These are phyloP conservation scores for Selene dorsalis DNA, from an alignment of 2,797 vertebrate species.

Conservation along the genomic window DNA sequence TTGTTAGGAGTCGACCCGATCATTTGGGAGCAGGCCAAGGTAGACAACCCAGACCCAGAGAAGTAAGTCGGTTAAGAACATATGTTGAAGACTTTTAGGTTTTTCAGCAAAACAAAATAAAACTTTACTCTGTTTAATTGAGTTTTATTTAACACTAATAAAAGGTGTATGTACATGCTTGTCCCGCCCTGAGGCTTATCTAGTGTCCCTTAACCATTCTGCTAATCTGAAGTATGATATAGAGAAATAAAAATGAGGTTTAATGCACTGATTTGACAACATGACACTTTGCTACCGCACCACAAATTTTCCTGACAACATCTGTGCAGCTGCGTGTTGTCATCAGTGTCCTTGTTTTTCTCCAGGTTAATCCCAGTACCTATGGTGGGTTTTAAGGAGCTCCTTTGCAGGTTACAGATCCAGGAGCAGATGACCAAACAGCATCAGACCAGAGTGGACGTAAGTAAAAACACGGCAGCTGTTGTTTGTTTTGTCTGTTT, in stretches of 20 bases:
- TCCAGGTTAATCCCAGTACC: slow-evolving; percentile 95
- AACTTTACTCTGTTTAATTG: too few species aligned
- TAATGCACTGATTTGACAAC: neutral
- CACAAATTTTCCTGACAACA: neutral
- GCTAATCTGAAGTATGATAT: neutral
- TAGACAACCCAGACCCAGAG: slow-evolving; percentile 97
- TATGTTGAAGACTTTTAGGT: neutral
- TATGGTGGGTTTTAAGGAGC: slow-evolving; percentile 98
- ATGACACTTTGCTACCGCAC: neutral
- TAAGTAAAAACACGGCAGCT: slow-evolving; percentile 77
- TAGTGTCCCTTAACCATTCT: too few species aligned
- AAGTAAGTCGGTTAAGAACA: slow-evolving; percentile 84
- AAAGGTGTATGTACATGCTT: too few species aligned
- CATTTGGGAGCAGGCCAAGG: slow-evolving; percentile 99
- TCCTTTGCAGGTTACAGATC: slow-evolving; percentile 94
- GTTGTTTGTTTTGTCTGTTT: neutral
- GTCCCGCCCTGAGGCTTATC: too few species aligned
- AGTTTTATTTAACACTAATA: too few species aligned
- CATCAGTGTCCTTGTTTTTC: neutral
- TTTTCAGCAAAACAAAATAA: too few species aligned
- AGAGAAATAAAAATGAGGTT: neutral
- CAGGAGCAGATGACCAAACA: slow-evolving; percentile 99
- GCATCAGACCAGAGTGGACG: slow-evolving; percentile 96
- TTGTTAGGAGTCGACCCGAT: slow-evolving; percentile 94
- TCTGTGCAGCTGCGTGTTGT: neutral